A percentile compares a stretch with the other conserved stretches of the same genome.
Evolutionary conservation across 1,140 invertebrate species (phyloP).

Genomic region (Zaprionus taronus): DNA sequence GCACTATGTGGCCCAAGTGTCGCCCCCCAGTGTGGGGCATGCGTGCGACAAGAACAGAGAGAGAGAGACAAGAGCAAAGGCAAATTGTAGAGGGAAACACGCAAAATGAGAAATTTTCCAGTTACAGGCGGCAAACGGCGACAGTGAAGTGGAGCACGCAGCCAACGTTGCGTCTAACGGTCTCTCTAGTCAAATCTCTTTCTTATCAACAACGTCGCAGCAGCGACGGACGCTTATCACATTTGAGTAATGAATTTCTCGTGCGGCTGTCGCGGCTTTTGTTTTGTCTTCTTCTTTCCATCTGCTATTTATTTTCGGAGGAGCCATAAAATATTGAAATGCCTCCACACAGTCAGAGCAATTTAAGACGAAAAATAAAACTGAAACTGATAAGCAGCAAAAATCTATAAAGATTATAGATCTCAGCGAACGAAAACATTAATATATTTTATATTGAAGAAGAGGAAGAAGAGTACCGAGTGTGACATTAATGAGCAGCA

Average conservation of each 20-base stretch:
- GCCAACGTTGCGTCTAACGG: slow-evolving; percentile 40
- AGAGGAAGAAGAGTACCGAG: slow-evolving; percentile 7
- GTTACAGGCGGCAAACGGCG: slow-evolving; percentile 53
- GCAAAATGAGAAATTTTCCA: slow-evolving; percentile 60
- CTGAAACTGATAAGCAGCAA: slow-evolving; percentile 26
- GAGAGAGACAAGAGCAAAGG: slow-evolving; percentile 36
- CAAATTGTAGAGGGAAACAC: slow-evolving; percentile 45
- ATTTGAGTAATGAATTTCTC: slow-evolving; percentile 47
- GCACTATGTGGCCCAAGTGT: slow-evolving; percentile 32
- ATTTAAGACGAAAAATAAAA: slow-evolving; percentile 10
- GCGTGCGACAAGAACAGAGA: slow-evolving; percentile 44
- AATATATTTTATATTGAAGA: slow-evolving; percentile 14
- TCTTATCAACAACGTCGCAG: slow-evolving; percentile 49
- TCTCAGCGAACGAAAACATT: slow-evolving; percentile 33
- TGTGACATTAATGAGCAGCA: slow-evolving; percentile 59
- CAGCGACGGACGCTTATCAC: slow-evolving; percentile 38
- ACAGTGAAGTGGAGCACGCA: slow-evolving; percentile 67
- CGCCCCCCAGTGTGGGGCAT: slow-evolving; percentile 14
- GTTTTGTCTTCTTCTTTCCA: neutral
- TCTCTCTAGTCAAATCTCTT: slow-evolving; percentile 27
- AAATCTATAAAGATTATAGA: slow-evolving; percentile 51
- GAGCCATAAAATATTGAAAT: slow-evolving; percentile 54
- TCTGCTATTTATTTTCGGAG: slow-evolving; percentile 36
- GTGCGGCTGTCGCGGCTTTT: slow-evolving; percentile 30
- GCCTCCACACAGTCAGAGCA: slow-evolving; percentile 30